Conservation (phyloP, 2,113 vertebrate genomes). For the Phalacrocorax pelagicus region DNA sequence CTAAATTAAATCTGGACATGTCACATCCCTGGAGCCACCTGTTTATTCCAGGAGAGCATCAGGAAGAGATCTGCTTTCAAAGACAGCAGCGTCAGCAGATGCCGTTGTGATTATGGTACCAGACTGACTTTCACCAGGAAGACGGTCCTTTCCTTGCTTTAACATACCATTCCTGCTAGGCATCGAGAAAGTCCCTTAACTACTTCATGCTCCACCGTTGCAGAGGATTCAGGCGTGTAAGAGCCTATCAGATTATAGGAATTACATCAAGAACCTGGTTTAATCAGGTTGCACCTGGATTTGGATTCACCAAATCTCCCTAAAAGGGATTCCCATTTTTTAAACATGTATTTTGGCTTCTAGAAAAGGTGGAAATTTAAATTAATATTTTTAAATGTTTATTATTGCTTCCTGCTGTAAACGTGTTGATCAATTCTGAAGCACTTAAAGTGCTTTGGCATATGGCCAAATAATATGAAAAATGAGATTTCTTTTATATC, state of each 20-base stretch:
- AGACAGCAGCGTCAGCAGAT: neutral
- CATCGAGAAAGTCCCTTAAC: neutral
- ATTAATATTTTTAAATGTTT: neutral
- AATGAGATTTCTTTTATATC: neutral
- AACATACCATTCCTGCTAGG: neutral
- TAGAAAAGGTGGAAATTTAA: neutral
- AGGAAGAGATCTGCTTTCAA: constrained; percentile 2
- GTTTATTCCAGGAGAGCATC: neutral
- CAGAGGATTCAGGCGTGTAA: neutral
- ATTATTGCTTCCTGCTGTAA: neutral
- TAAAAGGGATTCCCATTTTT: neutral
- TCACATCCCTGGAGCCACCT: neutral
- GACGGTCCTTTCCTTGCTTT: neutral
- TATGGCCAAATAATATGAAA: neutral
- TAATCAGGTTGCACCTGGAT: neutral
- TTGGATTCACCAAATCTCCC: neutral
- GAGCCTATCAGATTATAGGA: neutral
- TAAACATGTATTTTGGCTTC: neutral
- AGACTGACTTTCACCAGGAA: neutral
- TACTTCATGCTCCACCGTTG: neutral
- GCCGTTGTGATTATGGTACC: neutral
- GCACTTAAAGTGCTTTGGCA: neutral
- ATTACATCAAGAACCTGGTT: neutral
- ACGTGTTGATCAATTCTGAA: neutral
- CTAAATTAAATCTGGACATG: neutral